These are phyloP conservation scores for Sternarchorhynchus goeldii DNA, from an alignment of 2,797 vertebrate genomes.

Conservation along the genomic window DNA sequence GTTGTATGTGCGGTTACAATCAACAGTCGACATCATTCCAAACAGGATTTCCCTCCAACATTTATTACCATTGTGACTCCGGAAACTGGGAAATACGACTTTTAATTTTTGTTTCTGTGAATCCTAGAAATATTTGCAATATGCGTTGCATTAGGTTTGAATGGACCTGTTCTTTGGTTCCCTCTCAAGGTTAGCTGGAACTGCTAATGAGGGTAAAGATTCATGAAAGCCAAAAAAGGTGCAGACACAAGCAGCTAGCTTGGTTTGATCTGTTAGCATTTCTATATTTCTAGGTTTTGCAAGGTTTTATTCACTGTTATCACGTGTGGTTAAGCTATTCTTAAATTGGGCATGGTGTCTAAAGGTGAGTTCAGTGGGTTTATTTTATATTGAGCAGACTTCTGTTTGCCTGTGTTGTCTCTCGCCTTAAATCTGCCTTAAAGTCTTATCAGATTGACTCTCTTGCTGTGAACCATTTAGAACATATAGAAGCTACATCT, in stretches of 20 bases:
- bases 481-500: neutral
- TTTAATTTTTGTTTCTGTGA: neutral
- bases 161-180: neutral
- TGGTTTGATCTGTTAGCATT: neutral
- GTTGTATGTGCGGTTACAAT: neutral
- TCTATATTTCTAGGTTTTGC: neutral
- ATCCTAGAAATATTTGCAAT: neutral
- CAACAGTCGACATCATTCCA: neutral
- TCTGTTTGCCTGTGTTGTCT: neutral
- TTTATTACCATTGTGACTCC: neutral
- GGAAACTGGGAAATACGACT: neutral
- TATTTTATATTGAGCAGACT: neutral
- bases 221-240: neutral
- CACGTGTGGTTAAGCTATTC: neutral
- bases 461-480: neutral
- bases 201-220: neutral
- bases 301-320: neutral
- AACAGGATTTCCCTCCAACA: neutral
- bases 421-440: neutral
- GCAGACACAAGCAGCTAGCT: neutral
- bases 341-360: neutral
- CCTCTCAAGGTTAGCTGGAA: neutral
- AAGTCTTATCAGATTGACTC: neutral
- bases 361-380: neutral
- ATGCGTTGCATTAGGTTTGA: neutral